Percentiles rank a stretch among this genome's conserved stretches.
These are phyloP conservation scores for Temnopleurus reevesii DNA, from an alignment of 53 echinoderm and acorn worm genomes.

Conservation along the genomic window DNA sequence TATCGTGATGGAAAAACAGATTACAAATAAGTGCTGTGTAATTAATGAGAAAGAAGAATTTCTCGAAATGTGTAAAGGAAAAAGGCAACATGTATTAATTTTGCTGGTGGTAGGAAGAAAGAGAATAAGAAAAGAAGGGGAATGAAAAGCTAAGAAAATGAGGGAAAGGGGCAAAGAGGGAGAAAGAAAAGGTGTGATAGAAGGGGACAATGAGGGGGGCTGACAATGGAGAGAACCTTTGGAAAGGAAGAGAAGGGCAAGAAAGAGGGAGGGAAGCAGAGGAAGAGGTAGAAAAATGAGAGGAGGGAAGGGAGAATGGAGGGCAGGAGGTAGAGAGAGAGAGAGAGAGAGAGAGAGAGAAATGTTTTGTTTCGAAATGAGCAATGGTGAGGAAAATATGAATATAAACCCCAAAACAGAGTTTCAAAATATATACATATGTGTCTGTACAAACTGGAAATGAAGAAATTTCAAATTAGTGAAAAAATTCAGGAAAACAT, in stretches of 20 bases:
- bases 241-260: background rate
- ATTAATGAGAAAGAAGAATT: no score
- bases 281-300: background rate
- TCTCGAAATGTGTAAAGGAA: background rate
- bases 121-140: background rate
- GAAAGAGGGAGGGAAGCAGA: background rate
- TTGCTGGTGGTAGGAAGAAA: background rate
- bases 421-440: no score
- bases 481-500: no score
- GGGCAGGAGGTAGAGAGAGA: background rate
- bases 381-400: background rate
- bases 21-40: no score
- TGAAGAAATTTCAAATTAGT: no score
- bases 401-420: background rate
- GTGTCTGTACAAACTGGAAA: no score
- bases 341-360: background rate
- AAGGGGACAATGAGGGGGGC: background rate
- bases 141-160: background rate
- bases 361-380: no score
- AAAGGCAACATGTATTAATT: background rate
- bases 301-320: background rate
- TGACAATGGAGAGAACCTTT: background rate
- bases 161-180: background rate
- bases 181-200: background rate
- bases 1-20: no score